Evolutionary conservation across 2,888 invertebrate genomes (phyloP), one percentile per base, ranked within the genome.

Genomic region (Chouioia cunea): DNA sequence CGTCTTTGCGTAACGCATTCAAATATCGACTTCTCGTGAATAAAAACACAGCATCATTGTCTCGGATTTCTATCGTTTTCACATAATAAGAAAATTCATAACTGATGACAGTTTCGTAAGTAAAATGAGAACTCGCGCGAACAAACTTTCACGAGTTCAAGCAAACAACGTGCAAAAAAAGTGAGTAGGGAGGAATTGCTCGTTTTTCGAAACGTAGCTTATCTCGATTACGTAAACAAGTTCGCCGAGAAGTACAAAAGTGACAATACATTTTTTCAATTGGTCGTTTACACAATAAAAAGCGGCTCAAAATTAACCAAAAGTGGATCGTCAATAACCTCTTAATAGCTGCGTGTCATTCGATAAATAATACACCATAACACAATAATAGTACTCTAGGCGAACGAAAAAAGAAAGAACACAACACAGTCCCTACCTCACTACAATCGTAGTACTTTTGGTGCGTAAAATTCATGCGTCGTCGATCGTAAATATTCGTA

Each of bases 401-500:
- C 36, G 65, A 70, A 57, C 18, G 23, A 66, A 70, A 66, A 43
- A n/a, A 20, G 66, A 73, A 66, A 44, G 22, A 62, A 73, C 48
- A 66, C 54, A 57, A 63, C 36, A 36, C 50, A 66, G 50, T 63
- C 59, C 63, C 57, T 66, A 69, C 58, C 20, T 44, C 59, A 65
- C 63, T 67, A 70, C 63, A 10, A 66, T 73, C 48, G 66, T 70
- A 70, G 70, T 70, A 73, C 70, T 66, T 68, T 60, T 70, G 60
- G 73, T 70, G 64, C 67, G 64, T 67, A 70, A 73, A 65, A 50
- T 70, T 60, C 67, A 70, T 73, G 70, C 64, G 67, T 67, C 60
- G 50, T 44, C 60, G 67, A 60, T 65, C 50, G 52, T 44, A 59
- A 48, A 50, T 66, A n/a, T 15, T 63, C 57, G 64, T 20, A 47